phyloP scores from a whole-genome alignment of 2,888 invertebrate species.

The Gonocerus acuteangulatus region DNA sequence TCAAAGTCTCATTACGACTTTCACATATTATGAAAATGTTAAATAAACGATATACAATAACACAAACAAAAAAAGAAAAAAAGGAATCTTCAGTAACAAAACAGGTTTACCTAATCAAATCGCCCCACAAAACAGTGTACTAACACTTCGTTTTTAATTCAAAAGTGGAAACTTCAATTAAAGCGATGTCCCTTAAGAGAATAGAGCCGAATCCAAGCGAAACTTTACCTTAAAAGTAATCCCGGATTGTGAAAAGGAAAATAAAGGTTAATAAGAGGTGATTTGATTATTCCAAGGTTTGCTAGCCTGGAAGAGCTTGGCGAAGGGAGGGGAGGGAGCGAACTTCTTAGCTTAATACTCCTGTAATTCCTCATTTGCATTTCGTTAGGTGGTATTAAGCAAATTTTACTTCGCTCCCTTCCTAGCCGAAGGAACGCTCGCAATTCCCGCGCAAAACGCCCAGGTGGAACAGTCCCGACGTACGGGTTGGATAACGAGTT shows the following conservation, averaged over 20 bases:
- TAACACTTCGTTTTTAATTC: neutral
- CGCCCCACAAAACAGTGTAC: too few species aligned
- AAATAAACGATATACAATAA: too few species aligned
- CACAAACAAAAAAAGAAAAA: too few species aligned
- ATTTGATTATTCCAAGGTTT: constrained; percentile 21
- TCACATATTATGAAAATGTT: too few species aligned
- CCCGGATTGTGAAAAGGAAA: constrained; percentile 2
- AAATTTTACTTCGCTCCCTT: constrained; percentile 12
- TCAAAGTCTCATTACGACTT: too few species aligned
- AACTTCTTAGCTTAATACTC: constrained; percentile 22
- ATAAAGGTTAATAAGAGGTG: constrained; percentile 18
- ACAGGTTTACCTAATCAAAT: too few species aligned
- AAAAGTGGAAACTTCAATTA: neutral
- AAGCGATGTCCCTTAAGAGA: neutral
- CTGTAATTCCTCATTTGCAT: constrained; percentile 25
- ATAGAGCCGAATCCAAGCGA: constrained; percentile 3
- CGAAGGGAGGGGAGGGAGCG: neutral
- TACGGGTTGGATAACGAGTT: too few species aligned
- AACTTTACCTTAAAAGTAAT: constrained; percentile 16
- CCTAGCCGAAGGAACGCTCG: too few species aligned
- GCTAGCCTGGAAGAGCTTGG: too few species aligned
- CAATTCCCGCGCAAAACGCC: too few species aligned
- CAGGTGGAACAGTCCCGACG: too few species aligned
- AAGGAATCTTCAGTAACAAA: too few species aligned
- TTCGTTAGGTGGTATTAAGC: constrained; percentile 23